Percentiles rank a stretch among this genome's conserved stretches.
These are phyloP conservation scores for Philopotamus ludificatus DNA, from an alignment of 1,140 invertebrate species.

Conservation along the genomic window DNA sequence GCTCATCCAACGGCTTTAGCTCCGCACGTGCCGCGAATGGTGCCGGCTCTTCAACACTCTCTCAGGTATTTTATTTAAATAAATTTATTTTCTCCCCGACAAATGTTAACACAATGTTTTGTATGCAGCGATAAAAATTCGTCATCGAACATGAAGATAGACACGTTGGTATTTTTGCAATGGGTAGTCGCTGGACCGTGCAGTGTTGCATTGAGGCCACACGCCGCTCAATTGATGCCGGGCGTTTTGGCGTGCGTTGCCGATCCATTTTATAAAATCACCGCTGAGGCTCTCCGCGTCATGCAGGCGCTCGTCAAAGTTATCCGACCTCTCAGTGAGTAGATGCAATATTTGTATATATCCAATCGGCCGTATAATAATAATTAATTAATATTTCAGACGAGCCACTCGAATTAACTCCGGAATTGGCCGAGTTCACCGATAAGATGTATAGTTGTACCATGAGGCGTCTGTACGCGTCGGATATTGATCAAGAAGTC, in stretches of 20 bases:
- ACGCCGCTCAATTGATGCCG: constrained; percentile 82
- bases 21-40: constrained; percentile 79
- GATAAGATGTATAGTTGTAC: constrained; percentile 83
- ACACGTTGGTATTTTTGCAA: constrained; percentile 91
- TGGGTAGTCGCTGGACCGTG: constrained; percentile 79
- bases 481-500: constrained; percentile 97
- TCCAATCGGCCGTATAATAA: constrained; percentile 1
- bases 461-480: constrained; percentile 82
- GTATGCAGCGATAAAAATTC: constrained; percentile 82
- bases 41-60: constrained; percentile 90
- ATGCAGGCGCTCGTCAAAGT: constrained; percentile 94
- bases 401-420: constrained; percentile 48
- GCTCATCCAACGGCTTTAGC: constrained; percentile 87
- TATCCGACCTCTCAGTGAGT: constrained; percentile 79
- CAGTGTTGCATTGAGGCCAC: constrained; percentile 60
- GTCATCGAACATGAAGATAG: constrained; percentile 98
- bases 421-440: constrained; percentile 77
- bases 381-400: constrained; percentile 21
- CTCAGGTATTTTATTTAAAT: constrained; percentile 69
- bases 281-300: constrained; percentile 90
- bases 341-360: constrained; percentile 4
- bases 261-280: constrained; percentile 98
- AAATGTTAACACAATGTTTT: constrained; percentile 2
- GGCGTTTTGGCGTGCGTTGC: constrained; percentile 84
- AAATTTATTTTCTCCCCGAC: not conserved